A percentile compares a stretch with the other conserved stretches of the same genome.
Evolutionary conservation across 2,797 vertebrate species (phyloP).

Genomic region (Amniataba percoides): DNA sequence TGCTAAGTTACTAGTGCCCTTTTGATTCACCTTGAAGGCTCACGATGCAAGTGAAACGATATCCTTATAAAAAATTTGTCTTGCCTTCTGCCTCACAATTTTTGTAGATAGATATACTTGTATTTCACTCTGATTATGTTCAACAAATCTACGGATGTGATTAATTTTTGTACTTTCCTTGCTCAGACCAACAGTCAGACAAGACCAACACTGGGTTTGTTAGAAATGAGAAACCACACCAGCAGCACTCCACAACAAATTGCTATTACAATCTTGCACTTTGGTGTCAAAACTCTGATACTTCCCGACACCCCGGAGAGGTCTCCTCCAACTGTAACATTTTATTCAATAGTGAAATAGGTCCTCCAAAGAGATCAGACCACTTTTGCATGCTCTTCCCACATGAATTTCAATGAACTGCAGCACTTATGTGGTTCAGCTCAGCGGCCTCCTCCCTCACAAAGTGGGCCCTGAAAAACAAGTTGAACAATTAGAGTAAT

Average conservation of each 20-base stretch:
- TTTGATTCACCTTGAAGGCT: background rate
- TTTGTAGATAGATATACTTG: background rate
- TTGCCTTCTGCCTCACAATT: background rate
- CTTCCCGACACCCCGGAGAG: constrained; percentile 31
- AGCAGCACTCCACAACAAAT: no score
- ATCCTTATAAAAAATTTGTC: no score
- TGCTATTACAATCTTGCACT: no score
- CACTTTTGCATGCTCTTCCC: constrained; percentile 55
- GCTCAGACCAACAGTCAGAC: no score
- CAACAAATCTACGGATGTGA: background rate
- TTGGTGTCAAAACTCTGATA: constrained; percentile 21
- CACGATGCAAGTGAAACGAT: background rate
- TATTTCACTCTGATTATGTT: constrained; percentile 11
- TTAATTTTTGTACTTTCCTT: background rate
- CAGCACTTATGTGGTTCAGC: constrained; percentile 60
- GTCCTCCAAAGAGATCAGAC: constrained; percentile 54
- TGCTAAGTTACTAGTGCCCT: background rate
- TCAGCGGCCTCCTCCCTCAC: constrained; percentile 40
- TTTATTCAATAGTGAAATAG: constrained; percentile 60
- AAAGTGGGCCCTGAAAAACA: constrained; percentile 53
- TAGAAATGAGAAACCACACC: constrained; percentile 11
- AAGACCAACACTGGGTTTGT: background rate
- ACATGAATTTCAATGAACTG: constrained; percentile 76
- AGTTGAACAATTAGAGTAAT: constrained; percentile 64
- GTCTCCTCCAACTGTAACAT: constrained; percentile 47